Evolutionary conservation across 2,888 invertebrate genomes (phyloP), one percentile per base, ranked within the genome.

Genomic region (Alitta virens): DNA sequence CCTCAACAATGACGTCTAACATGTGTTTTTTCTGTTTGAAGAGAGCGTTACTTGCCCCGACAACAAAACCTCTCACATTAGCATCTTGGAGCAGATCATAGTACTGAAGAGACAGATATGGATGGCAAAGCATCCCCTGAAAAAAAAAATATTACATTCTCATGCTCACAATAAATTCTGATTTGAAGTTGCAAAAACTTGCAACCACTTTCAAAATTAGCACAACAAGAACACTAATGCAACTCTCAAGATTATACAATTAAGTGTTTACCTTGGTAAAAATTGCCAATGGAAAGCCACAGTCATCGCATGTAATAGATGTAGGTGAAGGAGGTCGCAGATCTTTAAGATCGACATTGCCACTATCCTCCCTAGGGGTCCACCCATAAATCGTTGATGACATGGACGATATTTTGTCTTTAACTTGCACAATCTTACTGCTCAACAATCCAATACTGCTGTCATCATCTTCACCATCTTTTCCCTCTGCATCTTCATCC

Each of bases 21-120:
- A 96, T 83, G 75, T 95, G 91, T 66, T 91, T 88, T 77, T 95
- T 95, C 81, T 97, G 97, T 79, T 94, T 93, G 80, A 98, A 99
- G 42, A 99, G 85, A n/a, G 95, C 91, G 85, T 99, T 99, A 18
- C 97, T 97, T n/a, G 97, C 97, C 43, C 99, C 98, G 63, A 96
- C 91, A 51, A 95, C 86, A 82, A 85, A 86, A 18, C 86, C 84
- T 40, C 84, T 74, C 7, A 96, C 92, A 72, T 91, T 91, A 2
- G 90, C 87, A 81, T 96, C 94, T 56, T 89, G 89, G 60, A 99
- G 83, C 62, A 95, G 84, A 84, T 98, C 98, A 84, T 97, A 87
- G 80, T 94, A 96, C 71, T 96, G 94, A 69, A 99, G 85, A 2
- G 95, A 95, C 68, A 98, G 85, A 82, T 98, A 99, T 21, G 99